Evolutionary conservation across 2,797 vertebrate species (phyloP).

Genomic region (Pseudochaenichthys georgianus): DNA sequence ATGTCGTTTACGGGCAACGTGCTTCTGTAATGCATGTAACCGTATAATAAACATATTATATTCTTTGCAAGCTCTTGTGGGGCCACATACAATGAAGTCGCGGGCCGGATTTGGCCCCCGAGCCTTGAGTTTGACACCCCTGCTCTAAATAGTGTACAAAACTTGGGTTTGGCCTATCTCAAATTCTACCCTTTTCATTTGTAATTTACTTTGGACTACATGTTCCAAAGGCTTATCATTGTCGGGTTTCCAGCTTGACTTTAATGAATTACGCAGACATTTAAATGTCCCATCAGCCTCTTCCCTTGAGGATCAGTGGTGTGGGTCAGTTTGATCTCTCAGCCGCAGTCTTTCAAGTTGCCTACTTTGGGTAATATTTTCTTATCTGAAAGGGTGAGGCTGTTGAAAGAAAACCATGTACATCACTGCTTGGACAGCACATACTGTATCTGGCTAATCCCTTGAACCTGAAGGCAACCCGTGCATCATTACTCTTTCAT

Average conservation of each 20-base stretch:
- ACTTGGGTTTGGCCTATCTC: constrained; percentile 26
- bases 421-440: constrained; percentile 55
- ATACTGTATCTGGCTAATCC: constrained; percentile 64
- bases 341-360: constrained; percentile 61
- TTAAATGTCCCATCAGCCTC: constrained; percentile 49
- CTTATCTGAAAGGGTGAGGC: constrained; percentile 46
- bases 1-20: too few species aligned
- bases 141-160: constrained; percentile 12
- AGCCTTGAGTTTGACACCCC: too few species aligned
- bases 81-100: too few species aligned
- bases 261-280: constrained; percentile 41
- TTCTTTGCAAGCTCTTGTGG: too few species aligned
- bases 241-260: constrained; percentile 41
- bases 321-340: constrained; percentile 66
- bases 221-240: constrained; percentile 39
- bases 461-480: constrained; percentile 50
- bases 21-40: too few species aligned
- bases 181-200: constrained; percentile 44
- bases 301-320: constrained; percentile 48
- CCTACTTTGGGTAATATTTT: constrained; percentile 50
- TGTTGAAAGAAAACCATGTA: constrained; percentile 13
- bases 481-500: constrained; percentile 75
- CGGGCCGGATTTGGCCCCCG: too few species aligned
- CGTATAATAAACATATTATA: too few species aligned
- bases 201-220: constrained; percentile 40